phyloP scores from a whole-genome alignment of 2,888 invertebrate genomes.

The Drosophila mimetica region DNA sequence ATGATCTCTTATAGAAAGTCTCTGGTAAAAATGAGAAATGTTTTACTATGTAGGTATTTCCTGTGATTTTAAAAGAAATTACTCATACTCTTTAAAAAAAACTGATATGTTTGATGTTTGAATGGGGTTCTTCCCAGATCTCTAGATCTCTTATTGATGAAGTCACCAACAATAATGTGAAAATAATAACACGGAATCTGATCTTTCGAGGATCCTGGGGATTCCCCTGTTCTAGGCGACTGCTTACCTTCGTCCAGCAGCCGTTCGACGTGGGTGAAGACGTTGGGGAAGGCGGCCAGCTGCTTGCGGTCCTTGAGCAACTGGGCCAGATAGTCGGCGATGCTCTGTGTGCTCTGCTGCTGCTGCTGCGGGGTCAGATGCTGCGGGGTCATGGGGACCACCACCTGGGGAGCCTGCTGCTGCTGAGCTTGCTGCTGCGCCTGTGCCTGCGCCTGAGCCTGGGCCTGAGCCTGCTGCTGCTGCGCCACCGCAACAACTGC shows the following conservation, averaged over 20 bases:
- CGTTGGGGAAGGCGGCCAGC: constrained; percentile 99
- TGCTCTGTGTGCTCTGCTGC: constrained; percentile 94
- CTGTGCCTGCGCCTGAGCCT: constrained; percentile 24
- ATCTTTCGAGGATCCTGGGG: neutral
- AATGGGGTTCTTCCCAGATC: neutral
- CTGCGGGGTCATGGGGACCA: constrained; percentile 64
- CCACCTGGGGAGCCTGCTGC: constrained; percentile 68
- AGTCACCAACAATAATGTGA: neutral
- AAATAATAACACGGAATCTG: neutral
- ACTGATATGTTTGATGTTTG: too few species aligned
- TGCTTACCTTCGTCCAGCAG: constrained; percentile 98
- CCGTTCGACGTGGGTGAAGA: constrained; percentile 99
- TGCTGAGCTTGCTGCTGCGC: constrained; percentile 39
- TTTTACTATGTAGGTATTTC: too few species aligned
- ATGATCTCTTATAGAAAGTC: too few species aligned
- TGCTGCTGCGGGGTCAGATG: constrained; percentile 77
- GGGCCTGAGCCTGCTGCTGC: constrained; percentile 41
- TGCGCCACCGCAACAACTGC: constrained; percentile 66
- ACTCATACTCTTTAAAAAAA: too few species aligned
- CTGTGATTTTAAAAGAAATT: too few species aligned
- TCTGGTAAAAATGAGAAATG: too few species aligned
- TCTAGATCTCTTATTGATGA: neutral
- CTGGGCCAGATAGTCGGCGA: constrained; percentile 99
- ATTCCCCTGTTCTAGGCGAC: constrained; percentile 24
- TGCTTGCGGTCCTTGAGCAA: constrained; percentile 99